These are phyloP conservation scores for Calliphora vicina DNA, from an alignment of 1,140 invertebrate species.

Conservation along the genomic window DNA sequence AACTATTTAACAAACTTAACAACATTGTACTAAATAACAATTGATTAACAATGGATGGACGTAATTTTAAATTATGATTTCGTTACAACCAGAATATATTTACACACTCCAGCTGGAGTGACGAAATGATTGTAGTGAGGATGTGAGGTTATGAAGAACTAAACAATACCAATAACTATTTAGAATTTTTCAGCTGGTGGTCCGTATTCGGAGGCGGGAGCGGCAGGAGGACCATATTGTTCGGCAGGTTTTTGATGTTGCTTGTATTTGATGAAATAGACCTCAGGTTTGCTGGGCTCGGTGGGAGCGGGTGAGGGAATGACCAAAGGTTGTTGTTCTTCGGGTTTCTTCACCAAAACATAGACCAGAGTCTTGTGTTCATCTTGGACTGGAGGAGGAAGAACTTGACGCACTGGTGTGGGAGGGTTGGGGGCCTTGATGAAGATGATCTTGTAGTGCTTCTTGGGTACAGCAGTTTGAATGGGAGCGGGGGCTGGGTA, in stretches of 20 bases:
- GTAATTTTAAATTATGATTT: neutral
- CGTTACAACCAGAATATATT: slow-evolving; percentile 1
- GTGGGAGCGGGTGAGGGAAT: slow-evolving; percentile 65
- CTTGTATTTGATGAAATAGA: slow-evolving; percentile 71
- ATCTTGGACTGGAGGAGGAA: slow-evolving; percentile 68
- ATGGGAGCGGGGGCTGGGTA: slow-evolving; percentile 53
- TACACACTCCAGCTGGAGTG: slow-evolving; percentile 26
- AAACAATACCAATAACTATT: neutral
- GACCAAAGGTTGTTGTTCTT: slow-evolving; percentile 56
- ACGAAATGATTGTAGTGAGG: neutral
- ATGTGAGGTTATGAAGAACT: neutral
- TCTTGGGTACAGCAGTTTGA: slow-evolving; percentile 68
- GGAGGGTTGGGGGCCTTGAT: slow-evolving; percentile 83
- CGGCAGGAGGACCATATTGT: slow-evolving; percentile 52
- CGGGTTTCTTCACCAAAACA: slow-evolving; percentile 83
- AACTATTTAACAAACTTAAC: slow-evolving; percentile 6
- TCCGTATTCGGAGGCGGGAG: slow-evolving; percentile 55
- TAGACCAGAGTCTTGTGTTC: slow-evolving; percentile 87
- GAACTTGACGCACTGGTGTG: slow-evolving; percentile 69
- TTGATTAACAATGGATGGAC: neutral
- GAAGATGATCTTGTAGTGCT: slow-evolving; percentile 89
- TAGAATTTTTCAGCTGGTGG: slow-evolving; percentile 47
- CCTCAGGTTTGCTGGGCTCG: slow-evolving; percentile 68
- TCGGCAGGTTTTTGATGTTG: slow-evolving; percentile 53
- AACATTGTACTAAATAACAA: slow-evolving; percentile 10